These are phyloP conservation scores for Diloba caeruleocephala DNA, from an alignment of 2,888 invertebrate species.

Conservation along the genomic window DNA sequence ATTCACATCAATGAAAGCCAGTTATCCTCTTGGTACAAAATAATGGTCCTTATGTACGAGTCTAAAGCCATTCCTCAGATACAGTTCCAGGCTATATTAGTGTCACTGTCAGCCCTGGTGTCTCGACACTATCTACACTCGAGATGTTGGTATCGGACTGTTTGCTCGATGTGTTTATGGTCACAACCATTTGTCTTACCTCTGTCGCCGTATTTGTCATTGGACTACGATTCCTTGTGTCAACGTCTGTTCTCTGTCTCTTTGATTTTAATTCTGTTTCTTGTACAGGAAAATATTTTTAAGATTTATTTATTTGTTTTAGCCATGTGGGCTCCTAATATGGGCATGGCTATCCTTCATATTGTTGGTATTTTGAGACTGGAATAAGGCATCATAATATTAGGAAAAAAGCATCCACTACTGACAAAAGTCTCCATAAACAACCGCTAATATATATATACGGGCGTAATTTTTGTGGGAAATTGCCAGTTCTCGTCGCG, in stretches of 20 bases:
- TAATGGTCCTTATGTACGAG: not conserved
- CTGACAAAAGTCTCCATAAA: no score
- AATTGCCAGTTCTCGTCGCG: no score
- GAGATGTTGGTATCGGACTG: slow-evolving; percentile 15
- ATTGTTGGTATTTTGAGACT: no score
- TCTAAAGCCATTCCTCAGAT: not conserved
- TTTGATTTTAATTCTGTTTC: slow-evolving; percentile 23
- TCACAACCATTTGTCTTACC: slow-evolving; percentile 52
- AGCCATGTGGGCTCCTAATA: no score
- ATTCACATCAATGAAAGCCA: no score
- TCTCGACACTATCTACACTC: slow-evolving; percentile 5
- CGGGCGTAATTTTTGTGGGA: no score
- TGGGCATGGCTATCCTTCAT: no score
- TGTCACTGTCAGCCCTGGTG: slow-evolving; percentile 19
- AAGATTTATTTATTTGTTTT: no score
- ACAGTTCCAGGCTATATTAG: not conserved
- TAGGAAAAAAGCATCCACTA: no score
- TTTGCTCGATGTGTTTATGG: slow-evolving; percentile 30
- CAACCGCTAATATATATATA: no score
- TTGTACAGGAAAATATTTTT: slow-evolving; percentile 6
- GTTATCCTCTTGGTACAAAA: not conserved
- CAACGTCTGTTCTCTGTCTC: slow-evolving; percentile 30
- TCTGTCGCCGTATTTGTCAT: slow-evolving; percentile 56
- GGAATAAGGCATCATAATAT: no score
- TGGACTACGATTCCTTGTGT: slow-evolving; percentile 46